Base-by-base conservation (phyloP, 2,888 invertebrate species). In the Aplocera efformata region DNA sequence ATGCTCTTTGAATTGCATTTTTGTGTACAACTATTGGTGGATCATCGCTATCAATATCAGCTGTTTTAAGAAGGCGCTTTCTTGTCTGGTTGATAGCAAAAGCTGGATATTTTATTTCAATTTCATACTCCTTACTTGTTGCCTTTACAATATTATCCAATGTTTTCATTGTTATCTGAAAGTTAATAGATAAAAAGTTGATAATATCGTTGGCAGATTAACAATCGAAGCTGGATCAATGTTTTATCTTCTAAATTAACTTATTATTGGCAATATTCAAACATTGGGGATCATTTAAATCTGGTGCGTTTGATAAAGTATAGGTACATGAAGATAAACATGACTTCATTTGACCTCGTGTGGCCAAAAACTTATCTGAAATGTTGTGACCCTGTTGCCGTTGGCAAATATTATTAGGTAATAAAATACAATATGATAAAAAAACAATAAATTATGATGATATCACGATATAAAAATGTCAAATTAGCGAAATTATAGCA, bases 161-260 rank as follows among this genome's bases (percentile, higher is more conserved):
- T 11, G 92, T 92, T 65, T 90, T 90, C 51, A 91, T 73, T 7
- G 93, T 92, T 11, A 92, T 85, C 93, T 93, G 75, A 37, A 85
- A 84, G 40, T 41, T 29, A 27, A 20, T 10, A 7, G 3, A 36
- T n/a, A 32, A 35, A 32, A 37, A 20, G 41, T n/a, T 1, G 11
- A n/a, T 17, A 17, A 30, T 32, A 23, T 10, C 23, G 2, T 17
- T 17, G 13, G 13, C n/a, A 22, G 22, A 22, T 22, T 22, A 22
- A 22, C 3, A 22, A 22, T 6, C 22, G 7, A 22, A 22, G 7
- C 22, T 6, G 22, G 6, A 22, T 22, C 6, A 22, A 22, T n/a
- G n/a, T 22, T 22, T 22, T 22, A 22, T 22, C 22, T 7, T 22
- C 1, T 7, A 7, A 20, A 7, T 22, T 5, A 22, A 22, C 22